These are phyloP conservation scores for Caenorhabditis afra DNA, from an alignment of 2,888 invertebrate species.

Conservation along the genomic window DNA sequence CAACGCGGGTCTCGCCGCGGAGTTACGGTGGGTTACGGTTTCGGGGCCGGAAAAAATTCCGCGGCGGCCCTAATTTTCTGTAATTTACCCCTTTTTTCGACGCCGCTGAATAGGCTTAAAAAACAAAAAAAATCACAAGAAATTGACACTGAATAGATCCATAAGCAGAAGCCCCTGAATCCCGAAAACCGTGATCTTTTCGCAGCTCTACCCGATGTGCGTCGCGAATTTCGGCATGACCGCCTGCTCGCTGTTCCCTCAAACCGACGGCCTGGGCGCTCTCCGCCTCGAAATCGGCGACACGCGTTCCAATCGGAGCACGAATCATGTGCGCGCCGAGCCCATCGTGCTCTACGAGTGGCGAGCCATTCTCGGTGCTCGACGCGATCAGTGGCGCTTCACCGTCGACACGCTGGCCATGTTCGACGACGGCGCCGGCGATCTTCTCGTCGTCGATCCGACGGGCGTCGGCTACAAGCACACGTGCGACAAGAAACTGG, in stretches of 20 bases:
- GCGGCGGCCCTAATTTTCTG: too few species aligned
- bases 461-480: conserved; percentile 55
- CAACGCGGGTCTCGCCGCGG: too few species aligned
- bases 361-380: conserved; percentile 43
- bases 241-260: conserved; percentile 60
- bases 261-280: conserved; percentile 30
- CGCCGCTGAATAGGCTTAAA: too few species aligned
- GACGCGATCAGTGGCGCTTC: conserved; percentile 31
- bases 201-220: conserved; percentile 60
- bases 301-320: conserved; percentile 47
- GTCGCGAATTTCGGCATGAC: conserved; percentile 36
- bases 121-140: too few species aligned
- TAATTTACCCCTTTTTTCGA: too few species aligned
- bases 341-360: conserved; percentile 62
- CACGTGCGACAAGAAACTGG: conserved; percentile 59
- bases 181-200: background rate
- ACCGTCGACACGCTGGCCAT: conserved; percentile 60
- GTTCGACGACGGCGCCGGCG: conserved; percentile 58
- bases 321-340: conserved; percentile 41
- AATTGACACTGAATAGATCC: too few species aligned
- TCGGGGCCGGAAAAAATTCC: too few species aligned
- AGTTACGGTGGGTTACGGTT: too few species aligned
- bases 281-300: conserved; percentile 67
- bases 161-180: too few species aligned
- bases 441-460: conserved; percentile 58